phyloP scores from a whole-genome alignment of 2,113 vertebrate species.

The Passer domesticus region DNA sequence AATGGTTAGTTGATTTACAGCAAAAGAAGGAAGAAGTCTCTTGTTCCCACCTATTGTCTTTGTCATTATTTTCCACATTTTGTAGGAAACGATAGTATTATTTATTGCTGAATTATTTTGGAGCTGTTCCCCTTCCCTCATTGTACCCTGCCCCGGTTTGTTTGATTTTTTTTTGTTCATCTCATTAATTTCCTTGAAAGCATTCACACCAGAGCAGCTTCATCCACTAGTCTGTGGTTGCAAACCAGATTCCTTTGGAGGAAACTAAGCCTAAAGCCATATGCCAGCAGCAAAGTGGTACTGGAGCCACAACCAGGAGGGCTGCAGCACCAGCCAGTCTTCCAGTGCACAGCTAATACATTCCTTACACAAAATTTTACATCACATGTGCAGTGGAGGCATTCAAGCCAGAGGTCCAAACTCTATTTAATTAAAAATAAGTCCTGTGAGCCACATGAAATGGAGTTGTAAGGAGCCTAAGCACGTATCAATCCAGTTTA shows the following conservation, averaged over 20 bases:
- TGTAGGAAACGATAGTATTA: neutral
- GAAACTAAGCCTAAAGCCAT: neutral
- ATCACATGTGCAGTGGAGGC: neutral
- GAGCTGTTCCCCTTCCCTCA: neutral
- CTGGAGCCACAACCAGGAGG: neutral
- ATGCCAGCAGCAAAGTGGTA: neutral
- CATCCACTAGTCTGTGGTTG: neutral
- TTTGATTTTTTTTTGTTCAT: neutral
- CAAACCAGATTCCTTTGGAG: constrained; percentile 5
- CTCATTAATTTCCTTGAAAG: constrained; percentile 8
- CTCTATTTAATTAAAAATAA: constrained; percentile 50
- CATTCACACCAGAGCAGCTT: neutral
- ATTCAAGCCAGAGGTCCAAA: constrained; percentile 26
- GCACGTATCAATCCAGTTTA: constrained; percentile 5
- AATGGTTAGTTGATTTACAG: neutral
- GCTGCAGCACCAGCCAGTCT: neutral
- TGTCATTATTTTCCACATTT: neutral
- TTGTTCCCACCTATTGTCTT: neutral
- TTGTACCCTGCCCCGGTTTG: neutral
- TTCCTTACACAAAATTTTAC: neutral
- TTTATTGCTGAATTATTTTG: neutral
- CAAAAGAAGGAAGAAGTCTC: neutral
- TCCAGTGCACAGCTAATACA: neutral
- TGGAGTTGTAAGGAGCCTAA: neutral
- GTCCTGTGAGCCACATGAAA: constrained; percentile 49